Evolutionary conservation across 2,888 invertebrate species (phyloP), one percentile per base, ranked within the genome.

Genomic region (Clusia tigrina): DNA sequence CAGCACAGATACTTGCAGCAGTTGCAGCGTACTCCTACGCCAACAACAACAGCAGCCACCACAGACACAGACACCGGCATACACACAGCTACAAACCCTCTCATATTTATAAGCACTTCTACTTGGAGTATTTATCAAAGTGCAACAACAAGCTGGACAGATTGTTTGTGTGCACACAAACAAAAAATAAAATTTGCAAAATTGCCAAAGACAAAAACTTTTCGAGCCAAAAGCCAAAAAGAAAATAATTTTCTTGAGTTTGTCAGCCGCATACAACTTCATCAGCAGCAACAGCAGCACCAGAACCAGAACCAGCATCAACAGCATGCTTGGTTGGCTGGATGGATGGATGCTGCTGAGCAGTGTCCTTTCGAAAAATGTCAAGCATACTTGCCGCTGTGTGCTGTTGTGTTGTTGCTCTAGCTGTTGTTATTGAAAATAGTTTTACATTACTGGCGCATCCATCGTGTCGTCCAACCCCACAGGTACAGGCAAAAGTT

Each of bases 351-450:
- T 52, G 52, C 12, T 24, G 23, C 17, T 23, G 23, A 18, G 6
- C 20, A 52, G 20, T 52, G 52, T 54, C 25, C 54, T 54, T 2
- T 54, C n/a, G 25, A 54, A n/a, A 52, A 67, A 67, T 64, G 59
- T 58, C 58, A 55, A 65, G 70, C 61, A 66, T 67, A 64, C 72
- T 71, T 68, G 66, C 63, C 2, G 22, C 52, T 20, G 52, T 12
- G 12, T 52, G 52, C 10, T 12, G 22, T 10, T 52, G 52, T 23
- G n/a, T 48, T 10, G 48, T 48, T 52, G 54, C 17, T 26, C n/a
- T 67, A n/a, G 65, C 67, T 58, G 68, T 62, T 69, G 67, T 74
- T 74, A 74, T 74, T 77, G 78, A 74, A 74, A 76, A 77, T 74
- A 74, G 74, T 74, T 74, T 74, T 77, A 74, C 76, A 77, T 76